Evolutionary conservation across 2,113 vertebrate genomes (phyloP), one percentile per base, ranked within the genome.

Genomic region (Anthoscopus minutus): DNA sequence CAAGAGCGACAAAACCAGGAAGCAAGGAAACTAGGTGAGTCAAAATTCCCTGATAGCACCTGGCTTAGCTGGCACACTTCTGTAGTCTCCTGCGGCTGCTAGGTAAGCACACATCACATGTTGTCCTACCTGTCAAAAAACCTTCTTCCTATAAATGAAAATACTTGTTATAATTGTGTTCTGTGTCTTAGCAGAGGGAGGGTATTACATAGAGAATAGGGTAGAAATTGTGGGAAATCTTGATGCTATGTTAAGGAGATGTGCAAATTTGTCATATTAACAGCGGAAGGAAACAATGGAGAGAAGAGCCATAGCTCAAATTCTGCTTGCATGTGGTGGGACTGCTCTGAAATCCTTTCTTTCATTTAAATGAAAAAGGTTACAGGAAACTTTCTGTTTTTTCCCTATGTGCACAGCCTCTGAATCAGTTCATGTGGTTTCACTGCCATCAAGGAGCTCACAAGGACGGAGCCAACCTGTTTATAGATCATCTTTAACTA

Each of bases 361-460:
- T 88, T 50, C 44, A 71, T 86, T 80, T 44, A 30, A 54, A 5
- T 45, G 11, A 30, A 48, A 77, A 88, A 50, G 3, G 5, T 88
- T 89, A 85, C 48, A 83, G 25, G 51, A 88, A 80, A 54, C 3
- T 31, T 35, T 82, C 35, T 98, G 94, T 92, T 97, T 98, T 97
- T 98, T 91, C 94, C 88, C 95, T 89, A 89, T 96, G 83, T 96
- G 93, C 95, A 70, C 97, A 99, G 99, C 99, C 61, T 99, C 99
- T 92, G 99, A 99, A 97, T 99, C 99, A 61, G 98, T 99, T 98
- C 98, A 99, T 93, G 98, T 99, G 98, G 98, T 99, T 97, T 99
- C 99, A 10, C 97, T 99, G 95, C 98, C 99, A 97, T 99, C 98
- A 97, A 97, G 98, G 96, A 99, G 97, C 95, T 91, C 98, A 72